phyloP scores from a whole-genome alignment of 2,888 invertebrate genomes.

The Eristalis intricaria region DNA sequence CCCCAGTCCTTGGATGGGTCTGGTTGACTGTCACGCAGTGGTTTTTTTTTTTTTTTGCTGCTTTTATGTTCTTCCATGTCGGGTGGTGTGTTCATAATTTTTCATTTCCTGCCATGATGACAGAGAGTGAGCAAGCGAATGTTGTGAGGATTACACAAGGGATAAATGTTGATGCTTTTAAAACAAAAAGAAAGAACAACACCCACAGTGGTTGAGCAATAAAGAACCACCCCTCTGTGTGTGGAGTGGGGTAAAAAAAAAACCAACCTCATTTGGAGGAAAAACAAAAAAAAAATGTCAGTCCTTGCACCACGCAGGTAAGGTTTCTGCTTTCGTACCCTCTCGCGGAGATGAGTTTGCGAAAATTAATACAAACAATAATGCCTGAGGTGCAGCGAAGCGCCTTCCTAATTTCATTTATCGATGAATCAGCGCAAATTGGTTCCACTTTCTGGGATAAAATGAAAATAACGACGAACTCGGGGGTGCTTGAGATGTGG shows the following conservation, averaged over 20 bases:
- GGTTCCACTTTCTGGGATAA: background rate
- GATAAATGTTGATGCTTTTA: background rate
- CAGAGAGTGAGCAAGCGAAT: background rate
- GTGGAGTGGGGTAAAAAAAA: background rate
- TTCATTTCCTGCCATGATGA: background rate
- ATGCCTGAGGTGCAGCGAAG: background rate
- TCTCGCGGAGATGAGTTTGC: background rate
- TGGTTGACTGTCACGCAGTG: background rate
- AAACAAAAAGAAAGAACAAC: background rate
- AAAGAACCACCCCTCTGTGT: background rate
- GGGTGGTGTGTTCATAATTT: conserved; percentile 1
- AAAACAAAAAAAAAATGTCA: background rate
- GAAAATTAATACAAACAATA: background rate
- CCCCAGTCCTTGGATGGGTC: background rate
- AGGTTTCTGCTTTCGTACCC: background rate
- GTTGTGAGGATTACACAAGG: background rate
- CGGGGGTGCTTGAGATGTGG: background rate
- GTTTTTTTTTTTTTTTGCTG: background rate
- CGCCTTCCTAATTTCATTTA: background rate
- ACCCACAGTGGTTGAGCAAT: background rate
- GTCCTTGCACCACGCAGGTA: background rate
- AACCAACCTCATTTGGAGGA: background rate
- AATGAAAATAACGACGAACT: background rate
- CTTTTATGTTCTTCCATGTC: background rate
- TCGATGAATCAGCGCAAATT: background rate